Percentiles rank a stretch among this genome's conserved stretches.
These are phyloP conservation scores for Drosophila dunni DNA, from an alignment of 1,140 invertebrate genomes.

Conservation along the genomic window DNA sequence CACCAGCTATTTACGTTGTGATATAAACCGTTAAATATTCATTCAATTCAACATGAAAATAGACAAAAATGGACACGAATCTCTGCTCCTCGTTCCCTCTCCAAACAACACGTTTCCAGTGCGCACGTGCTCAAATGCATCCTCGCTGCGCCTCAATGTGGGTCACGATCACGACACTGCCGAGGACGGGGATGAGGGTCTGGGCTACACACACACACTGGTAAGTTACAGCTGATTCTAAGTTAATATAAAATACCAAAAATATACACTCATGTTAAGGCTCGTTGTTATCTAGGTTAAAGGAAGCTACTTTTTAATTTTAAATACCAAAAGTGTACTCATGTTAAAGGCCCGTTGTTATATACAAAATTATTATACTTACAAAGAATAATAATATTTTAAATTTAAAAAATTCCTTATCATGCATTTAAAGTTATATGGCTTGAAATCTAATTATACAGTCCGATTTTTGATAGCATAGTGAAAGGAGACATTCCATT, in stretches of 20 bases:
- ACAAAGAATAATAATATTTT: no score
- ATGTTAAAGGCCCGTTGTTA: no score
- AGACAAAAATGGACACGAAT: slow-evolving; percentile 61
- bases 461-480: no score
- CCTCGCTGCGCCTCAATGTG: slow-evolving; percentile 63
- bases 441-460: no score
- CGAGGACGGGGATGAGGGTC: slow-evolving; percentile 86
- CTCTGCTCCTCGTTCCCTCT: slow-evolving; percentile 65
- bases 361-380: no score
- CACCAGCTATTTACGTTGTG: slow-evolving; percentile 33
- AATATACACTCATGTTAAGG: no score
- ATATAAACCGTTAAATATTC: slow-evolving; percentile 28
- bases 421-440: no score
- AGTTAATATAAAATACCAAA: not conserved
- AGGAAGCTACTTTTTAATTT: no score
- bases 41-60: slow-evolving; percentile 60
- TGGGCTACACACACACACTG: slow-evolving; percentile 92
- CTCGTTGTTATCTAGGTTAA: no score
- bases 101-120: slow-evolving; percentile 42
- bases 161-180: slow-evolving; percentile 56
- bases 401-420: no score
- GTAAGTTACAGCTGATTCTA: slow-evolving; percentile 86
- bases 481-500: no score
- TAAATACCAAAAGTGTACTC: no score
- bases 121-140: slow-evolving; percentile 74